Base-by-base conservation (phyloP, 2,888 invertebrate species). In the Beris chalybata region DNA sequence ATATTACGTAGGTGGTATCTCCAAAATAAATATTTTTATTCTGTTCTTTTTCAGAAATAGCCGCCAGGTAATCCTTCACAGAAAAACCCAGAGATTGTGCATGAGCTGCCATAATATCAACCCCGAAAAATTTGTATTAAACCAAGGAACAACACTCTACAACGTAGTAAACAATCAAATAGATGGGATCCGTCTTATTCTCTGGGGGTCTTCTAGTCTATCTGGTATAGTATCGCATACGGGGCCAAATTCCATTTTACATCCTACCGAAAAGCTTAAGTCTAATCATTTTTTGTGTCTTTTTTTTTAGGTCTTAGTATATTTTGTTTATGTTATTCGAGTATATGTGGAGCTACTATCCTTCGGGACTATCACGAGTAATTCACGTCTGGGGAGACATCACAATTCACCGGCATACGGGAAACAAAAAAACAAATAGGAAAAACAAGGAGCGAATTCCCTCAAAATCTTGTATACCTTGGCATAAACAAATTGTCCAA, bases 401-500 rank as follows among this genome's bases (percentile, higher is more conserved):
- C 61, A 61, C 52, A 61, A 43, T 52, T 52, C 43, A 43, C n/a
- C 61, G 31, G 50, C 43, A 61, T 47, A n/a, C 13, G 31, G 31
- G 47, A 59, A 32, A 56, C 15, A n/a, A 32, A 15, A 11, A 9
- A 56, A 32, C n/a, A 48, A 15, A 7, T 6, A 31, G 32, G 11
- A 29, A 29, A 54, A 31, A 30, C 9, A 54, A 31, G 50, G 32
- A 15, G 48, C 52, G 50, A 61, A 61, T 61, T 61, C 52, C 52
- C 43, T 30, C n/a, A 61, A 52, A 38, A 50, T 52, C 30, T 50
- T 61, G 52, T 47, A 61, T 52, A 61, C 61, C 50, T 61, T 61
- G 61, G 61, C 50, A 52, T 61, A 54, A 64, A 64, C 64, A 64
- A 64, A 64, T 64, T 64, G 64, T 54, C 64, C 54, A 64, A 64